Base-by-base conservation (phyloP, 2,888 invertebrate species). In the Ochropacha duplaris region DNA sequence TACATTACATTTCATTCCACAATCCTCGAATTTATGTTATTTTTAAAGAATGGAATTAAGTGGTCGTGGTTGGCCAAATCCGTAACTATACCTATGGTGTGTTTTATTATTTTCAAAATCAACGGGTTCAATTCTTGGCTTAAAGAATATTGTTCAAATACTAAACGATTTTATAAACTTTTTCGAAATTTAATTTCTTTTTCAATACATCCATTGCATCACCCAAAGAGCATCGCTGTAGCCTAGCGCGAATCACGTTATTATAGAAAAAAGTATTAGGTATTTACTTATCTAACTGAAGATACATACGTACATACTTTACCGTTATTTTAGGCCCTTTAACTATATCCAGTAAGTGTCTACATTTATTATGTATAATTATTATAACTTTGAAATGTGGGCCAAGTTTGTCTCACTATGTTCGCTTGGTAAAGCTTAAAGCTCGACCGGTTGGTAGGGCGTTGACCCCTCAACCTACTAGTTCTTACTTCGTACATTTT, bases 401-500 rank as follows among this genome's bases (percentile, higher is more conserved):
- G 92, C 87, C 90, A 92, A 90, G 88, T 90, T 90, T 84, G 89
- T 79, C 76, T 76, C 74, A 74, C 79, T 81, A 80, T 77, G 80
- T 79, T 80, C 81, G 77, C 82, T 80, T 78, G 77, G 79, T 80
- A 79, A 82, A 88, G 87, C 90, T 90, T 87, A 77, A 87, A 89
- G 87, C 84, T 71, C 84, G 84, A 90, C 92, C 92, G 92, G 92
- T 92, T 86, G 83, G 74, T 69, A 79, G 91, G 85, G 74, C 90
- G 65, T 83, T 85, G 91, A 90, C 87, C 88, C 78, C 76, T 71
- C 89, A 89, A 90, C 91, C 90, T 90, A 91, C 88, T 90, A 83
- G 78, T 82, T 74, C 77, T 70, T 74, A 78, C 78, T 75, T 77
- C 72, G 72, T 61, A 71, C 74, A 61, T 51, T 78, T 74, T 69